Conservation (phyloP, 92 coral and sea anemone species). For the Zoanthus sansibaricus region DNA sequence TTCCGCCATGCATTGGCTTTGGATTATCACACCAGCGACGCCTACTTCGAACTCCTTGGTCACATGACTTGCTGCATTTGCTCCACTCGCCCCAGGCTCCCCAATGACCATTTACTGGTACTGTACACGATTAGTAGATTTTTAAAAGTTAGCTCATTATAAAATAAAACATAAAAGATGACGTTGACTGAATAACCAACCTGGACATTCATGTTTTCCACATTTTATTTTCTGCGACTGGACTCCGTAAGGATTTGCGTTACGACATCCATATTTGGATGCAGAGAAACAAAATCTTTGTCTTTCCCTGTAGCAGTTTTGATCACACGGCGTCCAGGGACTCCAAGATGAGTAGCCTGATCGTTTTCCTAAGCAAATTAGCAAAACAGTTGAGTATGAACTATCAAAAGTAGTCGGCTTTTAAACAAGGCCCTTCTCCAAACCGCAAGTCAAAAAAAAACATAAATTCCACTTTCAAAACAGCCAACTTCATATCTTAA, state of each 20-base stretch:
- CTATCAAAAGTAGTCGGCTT: too few relatives aligned
- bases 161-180: background rate
- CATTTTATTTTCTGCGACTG: slow-evolving; percentile 50
- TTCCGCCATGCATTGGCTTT: slow-evolving; percentile 47
- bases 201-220: slow-evolving; percentile 47
- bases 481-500: too few relatives aligned
- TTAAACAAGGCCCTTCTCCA: too few relatives aligned
- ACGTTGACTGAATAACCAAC: background rate
- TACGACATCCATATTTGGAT: slow-evolving; percentile 34
- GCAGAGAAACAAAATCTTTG: slow-evolving; percentile 54
- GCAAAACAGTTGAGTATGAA: background rate
- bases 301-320: slow-evolving; percentile 57
- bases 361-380: slow-evolving; percentile 10
- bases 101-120: slow-evolving; percentile 57
- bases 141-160: background rate
- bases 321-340: slow-evolving; percentile 55
- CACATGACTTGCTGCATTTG: slow-evolving; percentile 56
- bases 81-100: slow-evolving; percentile 56
- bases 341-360: slow-evolving; percentile 51
- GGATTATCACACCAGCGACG: slow-evolving; percentile 54
- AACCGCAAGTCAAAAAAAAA: too few relatives aligned
- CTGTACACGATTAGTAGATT: background rate
- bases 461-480: too few relatives aligned
- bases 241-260: slow-evolving; percentile 45
- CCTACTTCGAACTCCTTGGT: slow-evolving; percentile 49